Base-by-base conservation (phyloP, 2,113 vertebrate species). In the Lethenteron camtschaticum region DNA sequence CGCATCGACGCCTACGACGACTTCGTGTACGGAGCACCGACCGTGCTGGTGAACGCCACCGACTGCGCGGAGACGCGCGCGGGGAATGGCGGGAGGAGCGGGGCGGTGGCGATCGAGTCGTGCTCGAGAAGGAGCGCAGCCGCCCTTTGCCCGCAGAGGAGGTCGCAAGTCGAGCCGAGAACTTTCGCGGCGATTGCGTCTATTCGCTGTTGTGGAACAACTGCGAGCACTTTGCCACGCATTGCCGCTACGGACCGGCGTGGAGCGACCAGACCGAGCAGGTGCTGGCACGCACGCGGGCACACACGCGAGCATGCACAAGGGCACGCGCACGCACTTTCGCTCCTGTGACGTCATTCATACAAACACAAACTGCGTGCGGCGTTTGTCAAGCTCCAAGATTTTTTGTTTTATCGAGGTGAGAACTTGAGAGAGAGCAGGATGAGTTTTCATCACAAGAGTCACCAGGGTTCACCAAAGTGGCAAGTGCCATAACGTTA, bases 151-250 rank as follows among this genome's bases (percentile, higher is more conserved):
- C 73, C 41, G 82, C 78, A 10, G 87, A 87, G 68, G 83, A 84
- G 41, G 86, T 86, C 16, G 87, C 89, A 0, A 73, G 56, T 55
- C 81, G 87, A 73, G 91, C 89, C 0, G 89, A 95, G 76, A 80
- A 78, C 70, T 79, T 83, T 24, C 72, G 88, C 70, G 90, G 90
- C 3, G 11, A 74, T 1, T 79, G 83, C 2, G 76, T 80, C 1
- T 92, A 96, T 79, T 94, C 89, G 74, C 79, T 95, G 14, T 82
- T 96, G 68, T 95, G 90, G 89, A 89, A 88, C 78, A 96, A 96
- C 79, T 96, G 92, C 70, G 89, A 96, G 75, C 90, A 96, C 79
- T 95, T 92, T 70, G 89, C 84, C 57, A 95, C 88, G 8, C 75
- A 83, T 77, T 96, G 91, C 82, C 82, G 88, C 71, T 95, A 90